Conservation (phyloP, 2,888 invertebrate species). For the Ophioninae sp. region DNA sequence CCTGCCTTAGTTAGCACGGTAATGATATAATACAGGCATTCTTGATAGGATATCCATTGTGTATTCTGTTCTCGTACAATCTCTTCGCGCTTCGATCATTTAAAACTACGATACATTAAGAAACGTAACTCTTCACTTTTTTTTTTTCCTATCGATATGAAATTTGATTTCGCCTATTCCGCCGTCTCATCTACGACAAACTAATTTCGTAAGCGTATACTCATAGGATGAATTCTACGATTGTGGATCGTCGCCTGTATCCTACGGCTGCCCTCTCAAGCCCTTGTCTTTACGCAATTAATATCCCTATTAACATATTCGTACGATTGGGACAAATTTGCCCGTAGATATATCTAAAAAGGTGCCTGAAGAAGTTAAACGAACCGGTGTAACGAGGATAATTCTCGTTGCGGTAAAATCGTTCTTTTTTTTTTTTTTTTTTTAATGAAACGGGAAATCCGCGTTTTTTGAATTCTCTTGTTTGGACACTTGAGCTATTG, state of each 20-base stretch:
- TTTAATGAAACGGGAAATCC: background rate
- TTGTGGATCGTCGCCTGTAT: background rate
- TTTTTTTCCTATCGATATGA: constrained; percentile 52
- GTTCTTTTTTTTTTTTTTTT: background rate
- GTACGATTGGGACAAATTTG: background rate
- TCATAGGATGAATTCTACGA: constrained; percentile 8
- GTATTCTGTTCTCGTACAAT: constrained; percentile 39
- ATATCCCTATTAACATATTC: background rate
- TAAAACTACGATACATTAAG: constrained; percentile 57
- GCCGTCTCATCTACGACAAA: constrained; percentile 24
- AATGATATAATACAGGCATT: background rate
- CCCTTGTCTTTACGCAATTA: background rate
- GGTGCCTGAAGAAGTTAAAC: background rate
- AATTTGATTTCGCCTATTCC: constrained; percentile 52
- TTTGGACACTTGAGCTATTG: background rate
- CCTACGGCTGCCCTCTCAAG: background rate
- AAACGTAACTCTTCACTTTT: constrained; percentile 34
- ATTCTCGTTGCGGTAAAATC: background rate
- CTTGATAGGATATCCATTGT: constrained; percentile 39
- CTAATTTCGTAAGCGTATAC: constrained; percentile 25
- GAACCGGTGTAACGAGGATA: background rate
- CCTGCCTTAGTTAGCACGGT: background rate
- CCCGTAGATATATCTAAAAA: background rate
- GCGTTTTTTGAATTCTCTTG: background rate
- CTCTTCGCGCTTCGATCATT: constrained; percentile 29